Percentiles rank a stretch among this genome's conserved stretches.
These are phyloP conservation scores for Tanaodytes sp. DNA, from an alignment of 2,888 invertebrate species.

Conservation along the genomic window DNA sequence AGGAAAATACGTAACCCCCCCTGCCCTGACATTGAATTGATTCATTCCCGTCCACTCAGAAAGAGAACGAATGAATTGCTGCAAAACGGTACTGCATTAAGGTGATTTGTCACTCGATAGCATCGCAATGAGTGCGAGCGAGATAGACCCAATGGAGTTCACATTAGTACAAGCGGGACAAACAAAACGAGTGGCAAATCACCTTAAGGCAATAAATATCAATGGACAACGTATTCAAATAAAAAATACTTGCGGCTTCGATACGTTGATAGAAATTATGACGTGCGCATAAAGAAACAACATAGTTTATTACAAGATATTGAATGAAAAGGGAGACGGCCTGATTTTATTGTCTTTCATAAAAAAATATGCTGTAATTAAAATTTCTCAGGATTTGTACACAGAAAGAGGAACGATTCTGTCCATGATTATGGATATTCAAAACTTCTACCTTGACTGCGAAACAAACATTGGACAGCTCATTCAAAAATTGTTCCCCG, in stretches of 20 bases:
- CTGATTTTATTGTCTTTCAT: background rate
- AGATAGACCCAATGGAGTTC: too few relatives aligned
- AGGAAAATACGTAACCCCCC: constrained; percentile 7
- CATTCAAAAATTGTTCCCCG: too few relatives aligned
- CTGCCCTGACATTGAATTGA: constrained; percentile 12
- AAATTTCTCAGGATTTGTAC: background rate
- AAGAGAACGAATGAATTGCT: constrained; percentile 4
- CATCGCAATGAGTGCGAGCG: too few relatives aligned
- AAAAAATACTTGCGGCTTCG: constrained; percentile 6
- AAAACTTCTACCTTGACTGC: too few relatives aligned
- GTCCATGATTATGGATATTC: too few relatives aligned
- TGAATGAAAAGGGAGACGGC: background rate
- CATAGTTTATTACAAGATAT: background rate
- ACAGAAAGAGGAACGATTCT: background rate
- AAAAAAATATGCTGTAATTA: background rate
- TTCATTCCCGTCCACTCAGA: constrained; percentile 2
- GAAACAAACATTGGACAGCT: too few relatives aligned
- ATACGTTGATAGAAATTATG: constrained; percentile 4
- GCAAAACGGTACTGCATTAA: constrained; percentile 8
- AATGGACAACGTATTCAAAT: background rate
- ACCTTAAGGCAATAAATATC: background rate
- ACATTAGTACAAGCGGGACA: too few relatives aligned
- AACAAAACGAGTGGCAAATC: too few relatives aligned
- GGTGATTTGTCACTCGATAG: too few relatives aligned
- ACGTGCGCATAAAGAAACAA: background rate